These are phyloP conservation scores for Oryzias woworae DNA, from an alignment of 2,113 vertebrate species.

Conservation along the genomic window DNA sequence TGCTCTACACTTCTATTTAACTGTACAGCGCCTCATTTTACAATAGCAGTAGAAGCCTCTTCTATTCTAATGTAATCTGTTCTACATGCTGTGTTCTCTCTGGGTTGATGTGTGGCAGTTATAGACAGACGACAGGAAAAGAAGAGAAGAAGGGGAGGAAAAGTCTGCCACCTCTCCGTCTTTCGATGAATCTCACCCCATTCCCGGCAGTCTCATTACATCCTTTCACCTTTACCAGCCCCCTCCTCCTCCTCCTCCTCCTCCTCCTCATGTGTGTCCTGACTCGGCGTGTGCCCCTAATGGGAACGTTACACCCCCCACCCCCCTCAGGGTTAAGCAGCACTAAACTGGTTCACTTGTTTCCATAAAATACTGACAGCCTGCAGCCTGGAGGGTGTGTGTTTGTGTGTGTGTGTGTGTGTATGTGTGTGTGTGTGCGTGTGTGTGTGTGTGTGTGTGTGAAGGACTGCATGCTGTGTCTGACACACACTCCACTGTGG, in stretches of 20 bases:
- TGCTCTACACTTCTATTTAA: too few relatives aligned
- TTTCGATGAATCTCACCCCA: conserved; percentile 5
- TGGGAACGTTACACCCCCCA: conserved; percentile 6
- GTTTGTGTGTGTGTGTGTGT: not conserved
- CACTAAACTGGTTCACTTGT: conserved; percentile 66
- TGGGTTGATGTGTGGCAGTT: too few relatives aligned
- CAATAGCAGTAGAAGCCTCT: too few relatives aligned
- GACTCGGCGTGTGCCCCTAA: not conserved
- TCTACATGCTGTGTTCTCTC: too few relatives aligned
- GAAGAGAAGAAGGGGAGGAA: conserved; percentile 4
- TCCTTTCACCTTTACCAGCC: conserved; percentile 23
- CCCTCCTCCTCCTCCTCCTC: conserved; percentile 15
- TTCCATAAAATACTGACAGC: conserved; percentile 54
- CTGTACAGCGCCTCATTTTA: too few relatives aligned
- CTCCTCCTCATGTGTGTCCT: conserved; percentile 3
- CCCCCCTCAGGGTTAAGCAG: conserved; percentile 46
- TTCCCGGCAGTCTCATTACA: conserved; percentile 24
- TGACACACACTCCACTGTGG: conserved; percentile 13
- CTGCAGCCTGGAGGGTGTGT: conserved; percentile 38
- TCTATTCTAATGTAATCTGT: too few relatives aligned
- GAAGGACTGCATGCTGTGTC: conserved; percentile 43
- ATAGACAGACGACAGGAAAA: conserved; percentile 6
- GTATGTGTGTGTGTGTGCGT: conserved; percentile 39
- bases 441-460: conserved; percentile 37
- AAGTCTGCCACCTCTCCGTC: conserved; percentile 53